A percentile compares a stretch with the other conserved stretches of the same genome.
Conservation (phyloP, 2,888 invertebrate species). For the Cyrtodaria siliqua region DNA sequence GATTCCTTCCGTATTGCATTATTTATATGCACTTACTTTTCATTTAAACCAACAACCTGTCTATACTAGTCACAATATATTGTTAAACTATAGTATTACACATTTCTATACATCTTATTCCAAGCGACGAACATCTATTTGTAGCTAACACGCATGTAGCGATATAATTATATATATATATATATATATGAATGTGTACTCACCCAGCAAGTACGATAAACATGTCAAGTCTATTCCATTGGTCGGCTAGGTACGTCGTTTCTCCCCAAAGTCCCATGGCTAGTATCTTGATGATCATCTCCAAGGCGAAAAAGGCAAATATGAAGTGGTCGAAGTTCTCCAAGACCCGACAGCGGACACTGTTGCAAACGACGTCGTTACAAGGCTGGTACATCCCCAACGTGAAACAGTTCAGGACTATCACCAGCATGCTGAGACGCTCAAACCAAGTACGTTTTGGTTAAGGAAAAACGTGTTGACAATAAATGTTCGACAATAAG, state of each 20-base stretch:
- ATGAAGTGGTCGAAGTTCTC: constrained; percentile 99
- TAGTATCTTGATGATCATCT: constrained; percentile 99
- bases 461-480: constrained; percentile 79
- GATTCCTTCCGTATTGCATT: no score
- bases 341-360: constrained; percentile 86
- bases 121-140: no score
- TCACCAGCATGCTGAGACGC: constrained; percentile 98
- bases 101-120: no score
- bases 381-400: constrained; percentile 99
- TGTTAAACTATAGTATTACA: no score
- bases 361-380: constrained; percentile 90
- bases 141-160: no score
- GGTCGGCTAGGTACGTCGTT: constrained; percentile 98
- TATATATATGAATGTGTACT: no score
- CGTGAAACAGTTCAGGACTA: constrained; percentile 98
- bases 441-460: constrained; percentile 95
- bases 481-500: no score
- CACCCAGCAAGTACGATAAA: constrained; percentile 99
- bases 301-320: constrained; percentile 98
- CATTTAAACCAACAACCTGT: no score
- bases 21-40: no score
- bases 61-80: no score
- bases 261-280: constrained; percentile 97
- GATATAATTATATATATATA: no score
- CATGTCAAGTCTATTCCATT: constrained; percentile 99